Conservation (phyloP, 1,140 invertebrate genomes). For the Drosophila azteca region DNA sequence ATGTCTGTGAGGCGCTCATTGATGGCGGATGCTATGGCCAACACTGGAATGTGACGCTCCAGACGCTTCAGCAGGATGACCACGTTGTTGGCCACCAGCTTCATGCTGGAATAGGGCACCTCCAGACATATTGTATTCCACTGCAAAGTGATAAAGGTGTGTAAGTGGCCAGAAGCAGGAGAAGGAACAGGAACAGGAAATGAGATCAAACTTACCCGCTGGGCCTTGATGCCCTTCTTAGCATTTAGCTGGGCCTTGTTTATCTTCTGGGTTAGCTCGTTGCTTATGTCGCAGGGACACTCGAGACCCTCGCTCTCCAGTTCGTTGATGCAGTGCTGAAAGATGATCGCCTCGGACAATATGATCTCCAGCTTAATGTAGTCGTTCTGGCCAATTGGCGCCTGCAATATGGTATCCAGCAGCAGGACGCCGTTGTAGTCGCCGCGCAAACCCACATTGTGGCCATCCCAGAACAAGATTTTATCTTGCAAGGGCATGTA, state of each 20-base stretch:
- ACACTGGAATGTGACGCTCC: slow-evolving; percentile 91
- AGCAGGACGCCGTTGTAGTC: slow-evolving; percentile 96
- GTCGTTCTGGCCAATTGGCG: slow-evolving; percentile 88
- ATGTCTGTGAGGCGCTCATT: slow-evolving; percentile 93
- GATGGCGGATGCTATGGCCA: slow-evolving; percentile 94
- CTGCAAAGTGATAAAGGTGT: slow-evolving; percentile 85
- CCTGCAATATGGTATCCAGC: slow-evolving; percentile 93
- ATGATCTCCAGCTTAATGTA: slow-evolving; percentile 92
- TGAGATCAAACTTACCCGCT: slow-evolving; percentile 86
- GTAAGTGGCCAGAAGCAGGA: not conserved
- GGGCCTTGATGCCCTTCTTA: slow-evolving; percentile 92
- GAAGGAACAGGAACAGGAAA: not conserved
- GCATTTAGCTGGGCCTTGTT: slow-evolving; percentile 87
- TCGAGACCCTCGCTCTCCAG: slow-evolving; percentile 90
- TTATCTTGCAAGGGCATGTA: slow-evolving; percentile 92
- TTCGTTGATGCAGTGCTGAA: slow-evolving; percentile 90
- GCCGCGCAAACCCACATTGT: slow-evolving; percentile 91
- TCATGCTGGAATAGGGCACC: slow-evolving; percentile 90
- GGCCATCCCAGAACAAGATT: slow-evolving; percentile 92
- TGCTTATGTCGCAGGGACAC: slow-evolving; percentile 89
- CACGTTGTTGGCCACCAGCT: slow-evolving; percentile 90
- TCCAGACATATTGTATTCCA: slow-evolving; percentile 95
- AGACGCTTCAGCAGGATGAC: slow-evolving; percentile 92
- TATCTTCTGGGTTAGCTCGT: slow-evolving; percentile 91
- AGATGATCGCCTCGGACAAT: slow-evolving; percentile 92